These are phyloP conservation scores for Geococcyx californianus DNA, from an alignment of 2,113 vertebrate species.

Conservation along the genomic window DNA sequence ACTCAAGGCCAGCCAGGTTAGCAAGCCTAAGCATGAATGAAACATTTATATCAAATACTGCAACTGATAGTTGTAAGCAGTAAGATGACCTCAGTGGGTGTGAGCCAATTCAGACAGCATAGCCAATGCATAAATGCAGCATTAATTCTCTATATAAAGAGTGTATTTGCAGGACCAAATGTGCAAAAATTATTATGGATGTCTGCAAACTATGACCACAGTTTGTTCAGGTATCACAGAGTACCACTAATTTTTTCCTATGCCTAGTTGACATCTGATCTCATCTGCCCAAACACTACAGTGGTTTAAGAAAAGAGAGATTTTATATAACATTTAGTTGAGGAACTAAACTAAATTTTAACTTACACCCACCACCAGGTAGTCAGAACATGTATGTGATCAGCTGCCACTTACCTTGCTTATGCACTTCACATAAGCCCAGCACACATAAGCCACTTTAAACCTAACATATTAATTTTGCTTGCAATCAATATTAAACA, in stretches of 20 bases:
- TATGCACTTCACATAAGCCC: neutral
- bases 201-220: neutral
- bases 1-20: neutral
- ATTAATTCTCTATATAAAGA: neutral
- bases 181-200: neutral
- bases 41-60: neutral
- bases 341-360: neutral
- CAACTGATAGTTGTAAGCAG: neutral
- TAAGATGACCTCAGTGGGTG: neutral
- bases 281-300: neutral
- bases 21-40: neutral
- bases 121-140: neutral
- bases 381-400: neutral
- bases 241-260: neutral
- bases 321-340: neutral
- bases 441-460: neutral
- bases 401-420: neutral
- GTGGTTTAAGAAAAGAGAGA: neutral
- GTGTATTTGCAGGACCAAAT: neutral
- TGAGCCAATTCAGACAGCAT: neutral
- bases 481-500: neutral
- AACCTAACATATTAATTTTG: neutral
- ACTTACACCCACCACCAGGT: neutral
- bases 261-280: neutral
- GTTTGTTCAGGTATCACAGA: neutral